A percentile compares a stretch with the other conserved stretches of the same genome.
Evolutionary conservation across 2,113 vertebrate species (phyloP).

Genomic region (Panthera tigris): DNA sequence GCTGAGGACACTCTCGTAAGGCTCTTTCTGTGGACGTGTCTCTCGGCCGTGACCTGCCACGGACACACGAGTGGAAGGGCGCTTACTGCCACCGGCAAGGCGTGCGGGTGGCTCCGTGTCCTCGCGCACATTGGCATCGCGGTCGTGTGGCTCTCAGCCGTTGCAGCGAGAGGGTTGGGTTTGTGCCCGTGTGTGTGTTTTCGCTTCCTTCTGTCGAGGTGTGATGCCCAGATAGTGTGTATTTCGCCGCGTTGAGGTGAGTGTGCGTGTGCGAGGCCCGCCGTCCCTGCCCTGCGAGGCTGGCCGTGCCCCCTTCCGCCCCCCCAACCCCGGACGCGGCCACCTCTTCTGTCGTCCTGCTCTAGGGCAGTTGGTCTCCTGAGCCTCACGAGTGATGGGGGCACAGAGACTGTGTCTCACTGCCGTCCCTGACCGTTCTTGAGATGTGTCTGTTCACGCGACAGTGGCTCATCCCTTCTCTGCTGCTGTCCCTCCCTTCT

Average conservation of each 20-base stretch:
- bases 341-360: neutral
- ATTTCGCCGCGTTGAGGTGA: accelerated
- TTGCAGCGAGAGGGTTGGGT: neutral
- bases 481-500: neutral
- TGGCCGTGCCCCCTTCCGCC: neutral
- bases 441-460: neutral
- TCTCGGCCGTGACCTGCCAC: neutral
- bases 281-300: neutral
- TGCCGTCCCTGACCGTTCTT: neutral
- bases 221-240: too few species aligned
- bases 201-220: neutral
- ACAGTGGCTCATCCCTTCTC: neutral
- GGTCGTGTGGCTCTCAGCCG: neutral
- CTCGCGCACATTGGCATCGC: neutral
- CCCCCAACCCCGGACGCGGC: accelerated
- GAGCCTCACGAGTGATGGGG: neutral
- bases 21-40: neutral
- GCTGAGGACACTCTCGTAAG: neutral
- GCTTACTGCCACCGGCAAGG: neutral
- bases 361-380: neutral
- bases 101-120: accelerated
- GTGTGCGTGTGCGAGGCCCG: neutral
- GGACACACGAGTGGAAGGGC: neutral
- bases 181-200: neutral
- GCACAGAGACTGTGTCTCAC: neutral